Percentiles rank a stretch among this genome's conserved stretches.
Conservation (phyloP, 2,888 invertebrate genomes). For the Lithophane ornitopus region DNA sequence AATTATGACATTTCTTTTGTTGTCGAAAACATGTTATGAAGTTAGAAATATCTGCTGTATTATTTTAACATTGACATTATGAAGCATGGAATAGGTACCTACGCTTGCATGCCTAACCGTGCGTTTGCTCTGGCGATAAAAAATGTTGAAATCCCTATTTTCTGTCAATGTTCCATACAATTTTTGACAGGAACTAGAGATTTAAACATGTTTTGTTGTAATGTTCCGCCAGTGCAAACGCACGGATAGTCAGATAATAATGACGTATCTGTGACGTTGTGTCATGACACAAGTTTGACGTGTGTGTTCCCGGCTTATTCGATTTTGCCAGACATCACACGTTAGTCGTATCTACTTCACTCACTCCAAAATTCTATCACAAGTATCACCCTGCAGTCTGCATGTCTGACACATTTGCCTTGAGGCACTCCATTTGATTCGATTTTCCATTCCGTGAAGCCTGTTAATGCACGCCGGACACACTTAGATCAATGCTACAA, state of each 20-base stretch:
- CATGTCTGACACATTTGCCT: constrained; percentile 20
- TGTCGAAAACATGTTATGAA: neutral
- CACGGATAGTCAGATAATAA: no score
- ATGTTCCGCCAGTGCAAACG: no score
- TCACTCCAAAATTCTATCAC: constrained; percentile 11
- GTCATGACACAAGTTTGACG: no score
- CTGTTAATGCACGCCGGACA: constrained; percentile 32
- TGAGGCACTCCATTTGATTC: constrained; percentile 44
- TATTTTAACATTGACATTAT: neutral
- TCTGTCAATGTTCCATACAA: no score
- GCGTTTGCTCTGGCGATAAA: no score
- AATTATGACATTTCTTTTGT: neutral
- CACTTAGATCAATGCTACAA: constrained; percentile 38
- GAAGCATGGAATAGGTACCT: neutral
- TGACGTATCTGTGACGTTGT: no score
- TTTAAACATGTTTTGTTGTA: no score
- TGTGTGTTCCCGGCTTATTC: neutral
- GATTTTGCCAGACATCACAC: neutral
- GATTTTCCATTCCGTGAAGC: constrained; percentile 48
- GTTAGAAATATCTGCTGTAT: neutral
- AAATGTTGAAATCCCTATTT: no score
- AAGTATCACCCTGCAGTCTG: constrained; percentile 6
- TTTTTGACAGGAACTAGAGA: no score
- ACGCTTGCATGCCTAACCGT: no score
- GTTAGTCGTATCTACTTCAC: neutral